These are phyloP conservation scores for Pemphredon lugubris DNA, from an alignment of 2,888 invertebrate species.

Conservation along the genomic window DNA sequence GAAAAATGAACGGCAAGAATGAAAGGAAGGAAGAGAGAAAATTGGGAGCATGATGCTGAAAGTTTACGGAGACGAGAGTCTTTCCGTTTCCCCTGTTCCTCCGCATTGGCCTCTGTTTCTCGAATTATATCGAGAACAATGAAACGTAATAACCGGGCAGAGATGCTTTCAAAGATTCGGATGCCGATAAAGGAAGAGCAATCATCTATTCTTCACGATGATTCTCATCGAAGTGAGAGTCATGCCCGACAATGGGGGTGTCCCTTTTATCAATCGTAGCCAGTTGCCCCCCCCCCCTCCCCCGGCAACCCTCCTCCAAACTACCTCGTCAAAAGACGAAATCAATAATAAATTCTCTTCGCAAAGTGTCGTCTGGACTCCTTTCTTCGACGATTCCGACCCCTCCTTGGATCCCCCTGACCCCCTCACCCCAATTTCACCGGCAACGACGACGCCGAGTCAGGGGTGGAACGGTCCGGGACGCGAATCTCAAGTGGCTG, in stretches of 20 bases:
- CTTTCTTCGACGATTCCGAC: slow-evolving; percentile 13
- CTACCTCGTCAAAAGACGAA: slow-evolving; percentile 35
- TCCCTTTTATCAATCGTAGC: slow-evolving; percentile 66
- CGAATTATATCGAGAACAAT: slow-evolving; percentile 62
- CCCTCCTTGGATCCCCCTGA: slow-evolving; percentile 31
- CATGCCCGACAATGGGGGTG: slow-evolving; percentile 40
- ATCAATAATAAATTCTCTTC: slow-evolving; percentile 68
- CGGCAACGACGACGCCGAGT: slow-evolving; percentile 29
- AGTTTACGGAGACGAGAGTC: slow-evolving; percentile 29
- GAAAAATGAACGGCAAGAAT: slow-evolving; percentile 2
- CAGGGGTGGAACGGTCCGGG: slow-evolving; percentile 46
- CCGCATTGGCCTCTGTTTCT: slow-evolving; percentile 39
- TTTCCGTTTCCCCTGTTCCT: neutral
- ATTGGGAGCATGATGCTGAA: slow-evolving; percentile 24
- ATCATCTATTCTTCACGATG: slow-evolving; percentile 8
- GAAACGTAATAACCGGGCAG: slow-evolving; percentile 56
- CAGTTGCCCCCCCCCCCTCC: slow-evolving; percentile 42
- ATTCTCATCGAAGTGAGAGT: slow-evolving; percentile 47
- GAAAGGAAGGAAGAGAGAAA: slow-evolving; percentile 3
- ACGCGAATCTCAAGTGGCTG: slow-evolving; percentile 71
- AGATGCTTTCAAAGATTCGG: slow-evolving; percentile 21
- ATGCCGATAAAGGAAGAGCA: neutral
- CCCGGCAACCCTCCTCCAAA: neutral
- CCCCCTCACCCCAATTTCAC: slow-evolving; percentile 49
- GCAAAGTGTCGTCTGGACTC: slow-evolving; percentile 35